Evolutionary conservation across 1,140 invertebrate genomes (phyloP).

Genomic region (Drosophila parabipectinata): DNA sequence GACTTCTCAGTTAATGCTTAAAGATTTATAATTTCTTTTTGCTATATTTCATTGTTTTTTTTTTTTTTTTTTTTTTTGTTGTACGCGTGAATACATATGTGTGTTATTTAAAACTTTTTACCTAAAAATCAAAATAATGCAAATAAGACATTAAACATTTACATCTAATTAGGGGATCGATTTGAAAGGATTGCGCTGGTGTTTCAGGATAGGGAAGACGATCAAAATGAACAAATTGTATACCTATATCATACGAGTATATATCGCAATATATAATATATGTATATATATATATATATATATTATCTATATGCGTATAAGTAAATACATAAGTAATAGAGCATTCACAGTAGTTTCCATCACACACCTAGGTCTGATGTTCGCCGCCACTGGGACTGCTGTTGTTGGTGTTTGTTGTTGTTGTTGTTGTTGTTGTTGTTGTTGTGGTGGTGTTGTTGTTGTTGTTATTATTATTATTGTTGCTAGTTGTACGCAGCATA

Average conservation of each 20-base stretch:
- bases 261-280: conserved; percentile 48
- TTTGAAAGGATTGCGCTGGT: conserved; percentile 24
- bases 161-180: conserved; percentile 32
- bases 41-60: conserved; percentile 23
- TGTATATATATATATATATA: conserved; percentile 29
- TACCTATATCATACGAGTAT: conserved; percentile 62
- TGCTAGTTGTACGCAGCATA: conserved; percentile 67
- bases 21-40: conserved; percentile 18
- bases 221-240: conserved; percentile 50
- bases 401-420: conserved; percentile 57
- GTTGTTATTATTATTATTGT: conserved; percentile 38
- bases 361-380: conserved; percentile 60
- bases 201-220: conserved; percentile 38
- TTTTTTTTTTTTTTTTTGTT: neutral
- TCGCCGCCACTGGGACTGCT: conserved; percentile 62
- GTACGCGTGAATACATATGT: conserved; percentile 23
- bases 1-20: conserved; percentile 40
- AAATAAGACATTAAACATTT: conserved; percentile 64
- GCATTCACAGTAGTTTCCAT: conserved; percentile 77
- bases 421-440: conserved; percentile 55
- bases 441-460: conserved; percentile 45
- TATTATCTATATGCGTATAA: conserved; percentile 34
- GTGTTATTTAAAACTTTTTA: conserved; percentile 34
- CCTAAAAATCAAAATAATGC: conserved; percentile 57
- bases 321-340: conserved; percentile 31